Base-by-base conservation (phyloP, 2,797 vertebrate species). In the Hirundo rustica region DNA sequence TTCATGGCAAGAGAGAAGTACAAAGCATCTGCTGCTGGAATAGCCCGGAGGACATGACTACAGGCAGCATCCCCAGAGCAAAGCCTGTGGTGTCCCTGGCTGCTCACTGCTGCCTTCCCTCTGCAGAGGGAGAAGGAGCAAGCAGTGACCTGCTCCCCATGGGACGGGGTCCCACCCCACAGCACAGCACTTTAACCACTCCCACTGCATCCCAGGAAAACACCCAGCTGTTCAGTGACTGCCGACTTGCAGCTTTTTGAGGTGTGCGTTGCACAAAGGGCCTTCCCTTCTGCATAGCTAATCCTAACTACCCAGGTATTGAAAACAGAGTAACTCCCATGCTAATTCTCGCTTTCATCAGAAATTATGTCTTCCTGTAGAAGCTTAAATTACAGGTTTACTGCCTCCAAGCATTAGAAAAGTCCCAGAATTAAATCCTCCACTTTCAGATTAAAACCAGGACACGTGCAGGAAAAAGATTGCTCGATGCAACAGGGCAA, bases 341-440 rank as follows among this genome's bases (percentile, higher is more conserved):
- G 42, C n/a, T 93, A 96, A 94, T 90, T 75, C 50, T 83, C 0
- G 0, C 77, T 93, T 90, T 93, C 70, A 89, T 60, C 55, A 81
- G 77, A 92, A 96, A 93, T 67, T 14, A 47, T 5, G 14, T 87
- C 87, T 84, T 85, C 68, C 64, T 62, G 48, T 88, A 85, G 84
- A 92, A 94, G 64, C 62, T 86, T 92, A 95, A 97, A 95, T 95
- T 88, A 93, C 64, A 92, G 85, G 60, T 75, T 95, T 95, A 64
- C 57, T 77, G 21, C 50, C 61, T 91, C 30, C 26, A 53, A 89
- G 73, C 67, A 91, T 89, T 86, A 94, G 74, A 73, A 79, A 79
- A 93, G 67, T 47, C 45, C 16, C 73, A 84, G 83, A 91, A 92
- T 66, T 54, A 90, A 74, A 82, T 88, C n/a, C 54, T 77, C 50